Evolutionary conservation across 92 coral and sea anemone species (phyloP).

Genomic region (Palythoa grandis): DNA sequence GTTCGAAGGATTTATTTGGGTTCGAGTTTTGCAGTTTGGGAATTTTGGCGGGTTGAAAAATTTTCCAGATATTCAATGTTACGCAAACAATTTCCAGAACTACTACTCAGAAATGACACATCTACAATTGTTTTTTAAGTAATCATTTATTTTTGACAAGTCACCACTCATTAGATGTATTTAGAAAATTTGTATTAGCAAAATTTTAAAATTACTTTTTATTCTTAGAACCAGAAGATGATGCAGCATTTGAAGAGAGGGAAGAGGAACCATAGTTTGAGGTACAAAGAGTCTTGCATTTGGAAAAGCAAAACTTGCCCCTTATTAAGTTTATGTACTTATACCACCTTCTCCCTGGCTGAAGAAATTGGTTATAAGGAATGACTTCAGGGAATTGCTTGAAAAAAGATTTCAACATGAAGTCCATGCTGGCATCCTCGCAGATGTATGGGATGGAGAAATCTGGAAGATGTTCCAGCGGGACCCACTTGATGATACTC

Average conservation of each 20-base stretch:
- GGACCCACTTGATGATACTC: conserved; percentile 1
- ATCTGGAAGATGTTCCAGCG: conserved; percentile 20
- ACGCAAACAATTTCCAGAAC: neutral
- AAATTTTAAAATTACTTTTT: neutral
- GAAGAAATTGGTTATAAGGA: conserved; percentile 15
- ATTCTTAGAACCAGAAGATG: neutral
- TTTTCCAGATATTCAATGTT: neutral
- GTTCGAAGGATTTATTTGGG: neutral
- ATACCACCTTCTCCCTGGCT: conserved; percentile 54
- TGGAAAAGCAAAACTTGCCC: conserved; percentile 31
- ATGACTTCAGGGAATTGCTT: conserved; percentile 30
- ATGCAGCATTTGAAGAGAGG: neutral
- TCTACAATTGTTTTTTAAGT: neutral
- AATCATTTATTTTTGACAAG: neutral
- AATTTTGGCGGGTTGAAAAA: neutral
- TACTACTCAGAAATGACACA: neutral
- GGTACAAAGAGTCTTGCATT: conserved; percentile 31
- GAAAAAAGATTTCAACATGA: conserved; percentile 12
- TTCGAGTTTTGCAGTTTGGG: neutral
- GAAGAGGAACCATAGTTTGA: neutral
- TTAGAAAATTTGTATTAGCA: neutral
- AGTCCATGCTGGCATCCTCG: neutral
- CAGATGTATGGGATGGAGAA: conserved; percentile 49
- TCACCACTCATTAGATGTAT: neutral
- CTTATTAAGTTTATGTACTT: conserved; percentile 39